phyloP scores from a whole-genome alignment of 2,888 invertebrate genomes.

The Listrodromus nycthemerus region DNA sequence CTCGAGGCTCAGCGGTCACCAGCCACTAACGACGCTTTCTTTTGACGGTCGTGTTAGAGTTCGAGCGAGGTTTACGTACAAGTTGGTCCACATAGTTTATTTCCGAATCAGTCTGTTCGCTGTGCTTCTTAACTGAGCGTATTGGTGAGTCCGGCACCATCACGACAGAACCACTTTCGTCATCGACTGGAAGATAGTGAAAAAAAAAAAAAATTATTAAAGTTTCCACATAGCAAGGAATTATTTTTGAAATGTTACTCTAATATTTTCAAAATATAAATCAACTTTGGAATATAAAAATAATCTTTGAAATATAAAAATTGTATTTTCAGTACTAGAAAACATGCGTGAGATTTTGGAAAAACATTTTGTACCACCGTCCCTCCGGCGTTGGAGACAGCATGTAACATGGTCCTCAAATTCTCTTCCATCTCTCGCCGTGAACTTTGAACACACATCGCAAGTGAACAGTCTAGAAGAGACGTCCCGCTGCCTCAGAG shows the following conservation, averaged over 20 bases:
- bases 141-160: slow-evolving; percentile 71
- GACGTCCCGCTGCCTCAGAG: neutral
- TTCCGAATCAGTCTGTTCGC: slow-evolving; percentile 71
- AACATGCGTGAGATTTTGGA: too few relatives aligned
- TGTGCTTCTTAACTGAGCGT: slow-evolving; percentile 71
- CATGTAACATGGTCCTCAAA: slow-evolving; percentile 72
- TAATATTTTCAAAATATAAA: too few relatives aligned
- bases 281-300: too few relatives aligned
- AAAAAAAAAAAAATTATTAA: neutral
- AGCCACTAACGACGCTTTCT: slow-evolving; percentile 68
- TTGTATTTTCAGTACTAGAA: too few relatives aligned
- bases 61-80: slow-evolving; percentile 62
- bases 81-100: slow-evolving; percentile 74
- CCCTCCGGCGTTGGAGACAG: slow-evolving; percentile 67
- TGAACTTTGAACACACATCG: slow-evolving; percentile 71
- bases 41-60: slow-evolving; percentile 58
- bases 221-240: too few relatives aligned
- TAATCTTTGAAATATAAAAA: too few relatives aligned
- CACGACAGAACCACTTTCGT: slow-evolving; percentile 30
- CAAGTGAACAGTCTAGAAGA: slow-evolving; percentile 66
- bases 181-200: slow-evolving; percentile 36
- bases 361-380: slow-evolving; percentile 28
- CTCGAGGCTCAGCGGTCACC: neutral
- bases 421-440: slow-evolving; percentile 68
- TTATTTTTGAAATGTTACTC: too few relatives aligned